Evolutionary conservation across 1,140 invertebrate genomes (phyloP), one percentile per base, ranked within the genome.

Genomic region (Drosophila quadrilineata): DNA sequence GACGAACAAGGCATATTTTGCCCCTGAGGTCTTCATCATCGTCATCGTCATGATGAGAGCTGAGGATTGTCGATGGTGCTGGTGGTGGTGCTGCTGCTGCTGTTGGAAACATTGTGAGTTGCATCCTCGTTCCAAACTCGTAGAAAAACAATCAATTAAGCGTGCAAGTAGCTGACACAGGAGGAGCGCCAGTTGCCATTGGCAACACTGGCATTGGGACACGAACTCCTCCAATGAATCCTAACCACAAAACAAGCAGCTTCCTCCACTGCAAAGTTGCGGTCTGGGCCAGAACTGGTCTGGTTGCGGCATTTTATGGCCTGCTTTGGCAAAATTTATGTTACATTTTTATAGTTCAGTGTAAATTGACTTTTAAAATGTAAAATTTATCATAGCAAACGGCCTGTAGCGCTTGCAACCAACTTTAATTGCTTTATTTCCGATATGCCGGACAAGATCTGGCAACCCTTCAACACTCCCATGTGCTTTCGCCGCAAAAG

Each of bases 321-420:
- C 79, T 79, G 79, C 75, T 85, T 85, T 85, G 79, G 62, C 52
- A 68, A 62, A 85, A 85, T 85, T 85, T 85, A 85, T 85, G 80
- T 85, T 85, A 85, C 79, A 85, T 85, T 85, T 85, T 85, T 85
- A 85, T 85, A 85, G 79, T 85, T 85, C 75, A 85, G 79, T 85
- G 79, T 85, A 85, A 85, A 85, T 85, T 85, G 79, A 85, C 79
- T 85, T 85, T 85, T 79, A 85, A 85, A 85, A 86, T 84, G 79
- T 82, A 85, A 85, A 84, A 84, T 75, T 84, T 73, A 84, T 84
- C 77, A 84, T 84, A 73, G 69, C 73, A 77, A 67, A 71, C 56
- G 60, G 48, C 12, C 29, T 19, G 54, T 31, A 16, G 52, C 59
- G 53, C 46, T 29, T 46, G 56, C 24, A 56, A 46, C 53, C 46